Percentiles rank a stretch among this genome's conserved stretches.
Conservation (phyloP, 2,888 invertebrate genomes). For the Heterodera filipjevi region DNA sequence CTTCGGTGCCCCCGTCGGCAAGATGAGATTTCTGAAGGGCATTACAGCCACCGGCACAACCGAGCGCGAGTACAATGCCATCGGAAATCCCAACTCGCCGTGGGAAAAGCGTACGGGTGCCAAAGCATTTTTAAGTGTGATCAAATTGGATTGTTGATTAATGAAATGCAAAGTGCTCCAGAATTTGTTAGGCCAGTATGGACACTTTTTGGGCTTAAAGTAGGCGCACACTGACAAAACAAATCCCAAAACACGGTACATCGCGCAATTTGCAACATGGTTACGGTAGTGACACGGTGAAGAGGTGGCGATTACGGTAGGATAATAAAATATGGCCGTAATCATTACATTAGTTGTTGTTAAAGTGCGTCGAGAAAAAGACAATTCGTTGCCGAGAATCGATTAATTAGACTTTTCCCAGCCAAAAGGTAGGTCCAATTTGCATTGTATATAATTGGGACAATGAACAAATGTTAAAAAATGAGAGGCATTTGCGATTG, state of each 20-base stretch:
- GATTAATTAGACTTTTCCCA: too few relatives aligned
- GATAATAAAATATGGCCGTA: too few relatives aligned
- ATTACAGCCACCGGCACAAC: slow-evolving; percentile 33
- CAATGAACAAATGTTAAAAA: slow-evolving; percentile 14
- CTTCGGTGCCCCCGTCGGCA: not conserved
- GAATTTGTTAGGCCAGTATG: slow-evolving; percentile 47
- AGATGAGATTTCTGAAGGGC: slow-evolving; percentile 44
- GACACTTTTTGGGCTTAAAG: not conserved
- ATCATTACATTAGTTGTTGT: too few relatives aligned
- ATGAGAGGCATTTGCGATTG: not conserved
- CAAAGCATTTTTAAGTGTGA: not conserved
- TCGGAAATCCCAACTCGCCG: slow-evolving; percentile 36
- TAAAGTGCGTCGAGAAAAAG: too few relatives aligned
- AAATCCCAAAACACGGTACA: slow-evolving; percentile 27
- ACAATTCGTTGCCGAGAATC: too few relatives aligned
- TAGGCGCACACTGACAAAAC: slow-evolving; percentile 30
- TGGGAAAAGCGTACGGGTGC: not conserved
- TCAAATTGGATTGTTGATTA: not conserved
- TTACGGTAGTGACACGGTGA: not conserved
- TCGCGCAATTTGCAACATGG: not conserved
- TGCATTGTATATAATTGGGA: not conserved
- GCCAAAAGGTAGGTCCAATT: not conserved
- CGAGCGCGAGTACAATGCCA: slow-evolving; percentile 13
- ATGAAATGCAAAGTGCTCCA: not conserved
- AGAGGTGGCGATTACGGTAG: not conserved